Percentiles rank a stretch among this genome's conserved stretches.
Conservation (phyloP, 37 sponge, comb jelly and placozoan species). For the Amphimedon queenslandica region DNA sequence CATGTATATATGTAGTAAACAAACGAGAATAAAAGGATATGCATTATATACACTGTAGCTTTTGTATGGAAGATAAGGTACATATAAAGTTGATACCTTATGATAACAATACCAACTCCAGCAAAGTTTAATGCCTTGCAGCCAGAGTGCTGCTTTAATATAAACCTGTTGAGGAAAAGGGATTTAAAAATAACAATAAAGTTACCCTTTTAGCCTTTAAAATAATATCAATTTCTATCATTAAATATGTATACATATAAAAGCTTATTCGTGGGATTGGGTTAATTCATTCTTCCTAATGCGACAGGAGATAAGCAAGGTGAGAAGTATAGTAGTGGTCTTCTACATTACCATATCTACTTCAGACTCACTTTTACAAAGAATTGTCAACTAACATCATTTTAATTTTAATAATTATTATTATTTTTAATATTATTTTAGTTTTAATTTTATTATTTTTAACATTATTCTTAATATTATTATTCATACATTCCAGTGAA, state of each 20-base stretch:
- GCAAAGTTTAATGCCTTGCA: conserved; percentile 44
- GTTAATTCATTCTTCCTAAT: too few species aligned
- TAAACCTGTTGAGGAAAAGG: conserved; percentile 13
- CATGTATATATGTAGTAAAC: background rate
- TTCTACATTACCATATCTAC: too few species aligned
- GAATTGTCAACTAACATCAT: too few species aligned
- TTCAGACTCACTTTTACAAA: too few species aligned
- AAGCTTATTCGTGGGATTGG: too few species aligned
- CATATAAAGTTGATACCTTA: conserved; percentile 20
- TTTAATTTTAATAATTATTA: background rate
- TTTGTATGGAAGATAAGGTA: too few species aligned
- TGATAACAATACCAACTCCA: conserved; percentile 35
- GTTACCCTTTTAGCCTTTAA: too few species aligned
- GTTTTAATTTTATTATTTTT: background rate
- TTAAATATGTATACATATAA: too few species aligned
- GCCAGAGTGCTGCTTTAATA: conserved; percentile 21
- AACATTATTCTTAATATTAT: too few species aligned
- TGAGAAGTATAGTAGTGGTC: too few species aligned
- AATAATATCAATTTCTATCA: too few species aligned
- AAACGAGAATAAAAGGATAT: background rate
- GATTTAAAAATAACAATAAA: background rate
- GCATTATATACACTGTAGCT: background rate
- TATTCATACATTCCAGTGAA: conserved; percentile 54
- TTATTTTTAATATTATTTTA: background rate
- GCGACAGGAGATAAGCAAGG: background rate